Conservation (phyloP, 2,113 vertebrate species). For the Lanius ludovicianus region DNA sequence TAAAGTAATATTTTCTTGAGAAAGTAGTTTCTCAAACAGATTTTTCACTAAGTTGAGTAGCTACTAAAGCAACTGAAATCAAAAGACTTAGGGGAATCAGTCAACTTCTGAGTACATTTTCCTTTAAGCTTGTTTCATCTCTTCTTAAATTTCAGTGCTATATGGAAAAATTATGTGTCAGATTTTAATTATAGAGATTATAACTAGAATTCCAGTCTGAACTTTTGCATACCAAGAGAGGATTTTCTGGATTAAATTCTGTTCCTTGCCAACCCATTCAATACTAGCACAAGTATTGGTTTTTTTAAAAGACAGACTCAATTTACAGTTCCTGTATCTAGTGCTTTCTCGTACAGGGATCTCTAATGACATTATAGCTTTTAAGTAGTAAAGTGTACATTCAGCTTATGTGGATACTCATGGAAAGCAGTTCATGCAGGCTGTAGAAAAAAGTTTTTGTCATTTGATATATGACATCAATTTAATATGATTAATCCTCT, state of each 20-base stretch:
- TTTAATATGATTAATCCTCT: not conserved
- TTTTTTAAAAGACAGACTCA: not conserved
- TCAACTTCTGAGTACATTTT: not conserved
- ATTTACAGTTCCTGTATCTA: not conserved
- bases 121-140: not conserved
- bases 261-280: not conserved
- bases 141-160: not conserved
- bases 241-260: not conserved
- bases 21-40: not conserved
- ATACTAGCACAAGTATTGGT: not conserved
- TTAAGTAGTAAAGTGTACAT: not conserved
- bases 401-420: not conserved
- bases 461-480: not conserved
- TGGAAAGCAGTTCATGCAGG: not conserved
- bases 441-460: not conserved
- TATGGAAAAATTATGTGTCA: not conserved
- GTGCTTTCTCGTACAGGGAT: not conserved
- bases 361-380: not conserved
- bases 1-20: not conserved
- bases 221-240: not conserved
- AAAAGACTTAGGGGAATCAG: not conserved
- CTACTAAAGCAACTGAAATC: not conserved
- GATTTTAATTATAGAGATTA: not conserved
- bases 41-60: not conserved
- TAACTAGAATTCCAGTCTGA: not conserved